Evolutionary conservation across 2,797 vertebrate species (phyloP), one percentile per base, ranked within the genome.

Genomic region (Atherinosoma microstoma): DNA sequence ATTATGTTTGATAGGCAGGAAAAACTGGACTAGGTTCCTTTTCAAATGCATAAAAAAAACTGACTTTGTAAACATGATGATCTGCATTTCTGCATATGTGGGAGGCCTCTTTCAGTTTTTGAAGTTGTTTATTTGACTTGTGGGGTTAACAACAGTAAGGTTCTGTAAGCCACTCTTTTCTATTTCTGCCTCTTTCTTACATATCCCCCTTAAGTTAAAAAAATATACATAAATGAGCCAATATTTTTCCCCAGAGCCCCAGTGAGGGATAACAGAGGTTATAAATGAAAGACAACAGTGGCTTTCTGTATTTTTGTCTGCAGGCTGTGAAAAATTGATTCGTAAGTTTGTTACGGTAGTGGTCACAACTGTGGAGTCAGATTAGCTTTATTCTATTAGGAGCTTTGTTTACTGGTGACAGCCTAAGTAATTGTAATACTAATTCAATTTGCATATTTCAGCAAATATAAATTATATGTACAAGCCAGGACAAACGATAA

Each of bases 361-460:
- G 80, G 85, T 88, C 82, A 70, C 60, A 69, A 22, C 84, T 87
- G 84, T 72, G 1, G 63, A 79, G 69, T 84, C 86, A 82, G 87
- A 91, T 91, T 91, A 92, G 85, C 79, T 49, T 57, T 84, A 77
- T 64, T 81, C 86, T 77, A 58, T 85, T 89, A 85, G 87, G 80
- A 80, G 87, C 74, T 75, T 84, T 88, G 87, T 88, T 85, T n/a
- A 51, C 80, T 85, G 81, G 79, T 90, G 90, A 90, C 82, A 87
- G 90, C 86, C 86, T 83, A 67, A 77, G 84, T 84, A 88, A 90
- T 92, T 89, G 89, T 87, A 84, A 81, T 75, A 87, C 86, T 87
- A 89, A 90, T 87, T 84, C 78, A 87, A 89, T 91, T 90, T 86
- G 84, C 87, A 90, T 87, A 84, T 85, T 90, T 91, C 83, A 87